Base-by-base conservation (phyloP, 2,113 vertebrate species). In the Brachypodius melanocephalos region DNA sequence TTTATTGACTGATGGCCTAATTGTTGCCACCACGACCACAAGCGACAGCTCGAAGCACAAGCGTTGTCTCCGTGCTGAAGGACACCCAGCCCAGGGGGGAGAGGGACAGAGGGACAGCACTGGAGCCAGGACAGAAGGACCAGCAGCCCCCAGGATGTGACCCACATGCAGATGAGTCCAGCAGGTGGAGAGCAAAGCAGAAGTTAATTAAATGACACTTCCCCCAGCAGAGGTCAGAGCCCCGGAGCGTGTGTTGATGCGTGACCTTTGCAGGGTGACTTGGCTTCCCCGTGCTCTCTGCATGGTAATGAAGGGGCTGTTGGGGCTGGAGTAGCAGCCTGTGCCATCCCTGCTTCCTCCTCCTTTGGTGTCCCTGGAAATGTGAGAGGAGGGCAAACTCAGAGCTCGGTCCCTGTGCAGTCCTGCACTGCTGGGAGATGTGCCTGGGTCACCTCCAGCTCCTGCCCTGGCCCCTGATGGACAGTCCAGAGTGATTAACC, bases 1-100 rank as follows among this genome's bases (percentile, higher is more conserved):
- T 88, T 89, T 83, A 96, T 96, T 90, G 96, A 97, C 92, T 77
- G 89, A 88, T 90, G 90, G 85, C 80, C 89, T 97, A 97, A 97
- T 96, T 90, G 91, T 89, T 95, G 91, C 78, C 88, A 93, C 90
- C 48, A 29, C 28, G 75, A 82, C 91, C 93, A 85, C 87, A 31
- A 87, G 90, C 14, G 18, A 74, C 24, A 91, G 89, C 85, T 29
- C 40, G 8, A 4, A 91, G 93, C 61, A 42, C 40, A 1, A 17
- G 74, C 0, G 32, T 72, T 59, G 32, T 1, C 45, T 25, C 61
- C 0, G 34, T 34, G 88, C 42, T 17, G 40, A 62, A 84, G 93
- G 91, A 84, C 26, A 24, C 52, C 31, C 62, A 17, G 31, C 21
- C 51, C 3, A 2, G 17, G 2, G n/a, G 46, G 36, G 6, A 55